Evolutionary conservation across 2,888 invertebrate genomes (phyloP), one percentile per base, ranked within the genome.

Genomic region (Calliphora vomitoria): DNA sequence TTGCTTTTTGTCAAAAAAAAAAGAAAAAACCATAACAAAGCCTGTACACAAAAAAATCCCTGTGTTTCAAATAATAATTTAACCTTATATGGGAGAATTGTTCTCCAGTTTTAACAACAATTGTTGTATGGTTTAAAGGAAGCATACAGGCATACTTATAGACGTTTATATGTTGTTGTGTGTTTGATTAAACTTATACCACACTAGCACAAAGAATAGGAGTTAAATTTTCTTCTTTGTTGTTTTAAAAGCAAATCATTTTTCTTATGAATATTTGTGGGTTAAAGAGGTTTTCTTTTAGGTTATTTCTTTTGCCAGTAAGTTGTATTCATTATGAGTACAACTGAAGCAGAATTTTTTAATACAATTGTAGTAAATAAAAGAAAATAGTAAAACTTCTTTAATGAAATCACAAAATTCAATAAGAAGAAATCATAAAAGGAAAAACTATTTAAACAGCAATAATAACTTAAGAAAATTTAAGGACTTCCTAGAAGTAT

Each of bases 61-160:
- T 47, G 20, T 35, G 15, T 18, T 82, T 74, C 44, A 74, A 58
- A 82, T 58, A 35, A 47, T 64, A 58, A 64, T 66, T 64, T 74
- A 72, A 81, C 41, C 66, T 72, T 66, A 31, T 69, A 47, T n/a
- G 13, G 47, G 13, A 71, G 38, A 53, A 50, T 31, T n/a, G 60
- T 20, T 38, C 3, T 72, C 0, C 15, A n/a, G 11, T 20, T n/a
- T 53, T 50, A 20, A 58, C 11, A 8, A 47, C 44, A 60, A 35
- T 31, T 41, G 18, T 35, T 20, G 20, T 18, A 38, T 13, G 10
- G 13, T 38, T 38, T 55, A 58, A 41, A 15, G 6, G 55, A 55
- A 53, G n/a, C 8, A 0, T 25, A 6, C 25, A 15, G 8, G 58
- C 44, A 58, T 25, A 53, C 64, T 50, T 50, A 18, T 35, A 50